These are phyloP conservation scores for Sialis lutaria DNA, from an alignment of 2,888 invertebrate genomes.

Conservation along the genomic window DNA sequence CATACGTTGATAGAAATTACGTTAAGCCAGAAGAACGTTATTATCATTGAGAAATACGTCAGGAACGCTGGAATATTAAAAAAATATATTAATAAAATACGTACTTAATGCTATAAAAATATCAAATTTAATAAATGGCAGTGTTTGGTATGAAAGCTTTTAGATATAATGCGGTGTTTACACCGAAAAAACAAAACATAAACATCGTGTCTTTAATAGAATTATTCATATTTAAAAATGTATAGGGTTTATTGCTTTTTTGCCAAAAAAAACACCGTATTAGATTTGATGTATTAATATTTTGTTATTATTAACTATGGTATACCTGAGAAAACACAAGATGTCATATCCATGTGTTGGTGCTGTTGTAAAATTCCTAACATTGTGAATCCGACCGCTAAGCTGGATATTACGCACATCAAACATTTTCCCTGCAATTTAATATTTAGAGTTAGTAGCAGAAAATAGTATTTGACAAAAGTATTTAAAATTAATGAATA, in stretches of 20 bases:
- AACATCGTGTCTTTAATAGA: too few species aligned
- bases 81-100: background rate
- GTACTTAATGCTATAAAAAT: background rate
- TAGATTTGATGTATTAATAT: too few species aligned
- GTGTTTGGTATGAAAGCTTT: too few species aligned
- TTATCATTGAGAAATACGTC: conserved; percentile 42
- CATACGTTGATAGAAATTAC: conserved; percentile 49
- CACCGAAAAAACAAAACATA: too few species aligned
- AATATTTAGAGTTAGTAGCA: background rate
- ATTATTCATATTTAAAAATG: too few species aligned
- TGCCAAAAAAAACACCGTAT: too few species aligned
- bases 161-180: too few species aligned
- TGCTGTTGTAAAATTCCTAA: conserved; percentile 33
- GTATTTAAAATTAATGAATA: background rate
- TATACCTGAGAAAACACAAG: background rate
- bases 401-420: conserved; percentile 38
- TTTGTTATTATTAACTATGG: too few species aligned
- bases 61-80: conserved; percentile 29
- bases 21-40: conserved; percentile 57
- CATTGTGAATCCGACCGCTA: conserved; percentile 37
- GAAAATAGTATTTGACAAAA: background rate
- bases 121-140: too few species aligned
- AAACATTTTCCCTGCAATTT: conserved; percentile 43
- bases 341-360: background rate
- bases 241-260: too few species aligned